Conservation (phyloP, 2,888 invertebrate genomes). For the Phortica magna region DNA sequence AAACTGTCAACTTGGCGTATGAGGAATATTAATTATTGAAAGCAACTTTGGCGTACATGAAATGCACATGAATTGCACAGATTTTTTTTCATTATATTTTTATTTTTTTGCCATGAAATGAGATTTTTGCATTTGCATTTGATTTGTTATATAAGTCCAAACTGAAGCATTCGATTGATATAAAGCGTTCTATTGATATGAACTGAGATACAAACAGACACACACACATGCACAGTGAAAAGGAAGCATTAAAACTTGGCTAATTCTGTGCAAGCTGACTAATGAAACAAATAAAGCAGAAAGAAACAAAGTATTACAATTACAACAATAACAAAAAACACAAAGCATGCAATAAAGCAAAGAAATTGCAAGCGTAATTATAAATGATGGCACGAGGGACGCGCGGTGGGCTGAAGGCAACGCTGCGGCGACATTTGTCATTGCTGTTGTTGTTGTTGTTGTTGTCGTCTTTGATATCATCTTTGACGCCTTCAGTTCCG, state of each 20-base stretch:
- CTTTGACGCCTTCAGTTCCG: not conserved
- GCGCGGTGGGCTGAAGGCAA: too few relatives aligned
- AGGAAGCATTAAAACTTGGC: not conserved
- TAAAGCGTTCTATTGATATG: too few relatives aligned
- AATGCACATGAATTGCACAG: not conserved
- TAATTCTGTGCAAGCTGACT: not conserved
- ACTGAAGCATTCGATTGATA: too few relatives aligned
- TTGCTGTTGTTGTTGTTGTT: not conserved
- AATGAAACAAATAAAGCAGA: not conserved
- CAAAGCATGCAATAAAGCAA: conserved; percentile 24
- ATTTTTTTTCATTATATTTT: not conserved
- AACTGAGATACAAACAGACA: not conserved
- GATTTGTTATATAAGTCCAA: conserved; percentile 11
- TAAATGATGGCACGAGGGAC: not conserved
- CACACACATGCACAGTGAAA: not conserved
- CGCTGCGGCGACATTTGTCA: not conserved
- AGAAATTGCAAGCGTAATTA: conserved; percentile 15
- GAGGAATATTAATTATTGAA: conserved; percentile 21
- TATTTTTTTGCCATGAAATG: not conserved
- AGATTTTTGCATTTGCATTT: not conserved
- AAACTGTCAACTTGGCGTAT: conserved; percentile 12
- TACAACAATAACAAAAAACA: not conserved
- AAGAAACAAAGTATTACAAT: conserved; percentile 5
- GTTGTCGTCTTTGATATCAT: too few relatives aligned
- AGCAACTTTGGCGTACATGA: not conserved